Conservation (phyloP, 2,113 vertebrate genomes). For the Clupea harengus region DNA sequence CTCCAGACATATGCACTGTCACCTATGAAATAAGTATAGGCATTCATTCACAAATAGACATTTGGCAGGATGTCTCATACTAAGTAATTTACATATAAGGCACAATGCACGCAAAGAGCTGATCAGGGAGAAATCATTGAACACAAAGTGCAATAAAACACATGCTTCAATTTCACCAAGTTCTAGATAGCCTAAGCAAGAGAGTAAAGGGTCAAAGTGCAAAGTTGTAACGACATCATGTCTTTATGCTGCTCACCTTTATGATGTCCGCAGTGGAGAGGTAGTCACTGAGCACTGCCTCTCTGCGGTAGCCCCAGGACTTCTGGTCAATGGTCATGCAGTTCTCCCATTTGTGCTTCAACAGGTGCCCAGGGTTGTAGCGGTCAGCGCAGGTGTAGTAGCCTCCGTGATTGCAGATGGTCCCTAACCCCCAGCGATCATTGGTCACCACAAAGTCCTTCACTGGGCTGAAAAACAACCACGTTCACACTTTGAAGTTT, state of each 20-base stretch:
- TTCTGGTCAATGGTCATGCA: constrained; percentile 88
- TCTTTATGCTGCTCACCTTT: constrained; percentile 77
- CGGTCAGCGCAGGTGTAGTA: constrained; percentile 91
- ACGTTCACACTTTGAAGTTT: not conserved
- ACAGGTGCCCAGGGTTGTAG: constrained; percentile 85
- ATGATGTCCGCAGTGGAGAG: constrained; percentile 59
- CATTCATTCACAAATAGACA: too few species aligned
- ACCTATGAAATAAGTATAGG: too few species aligned
- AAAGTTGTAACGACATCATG: constrained; percentile 47
- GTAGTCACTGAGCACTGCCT: constrained; percentile 79
- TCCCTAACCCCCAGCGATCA: constrained; percentile 86
- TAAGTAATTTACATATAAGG: too few species aligned
- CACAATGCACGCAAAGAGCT: too few species aligned
- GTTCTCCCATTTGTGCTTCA: constrained; percentile 94
- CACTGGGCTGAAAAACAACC: constrained; percentile 77
- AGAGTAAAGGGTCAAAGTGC: not conserved
- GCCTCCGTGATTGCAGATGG: constrained; percentile 85
- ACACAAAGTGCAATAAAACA: too few species aligned
- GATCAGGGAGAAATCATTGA: too few species aligned
- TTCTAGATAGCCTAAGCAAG: too few species aligned
- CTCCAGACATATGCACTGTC: not conserved
- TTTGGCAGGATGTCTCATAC: too few species aligned
- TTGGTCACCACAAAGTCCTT: constrained; percentile 89
- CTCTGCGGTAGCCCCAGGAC: constrained; percentile 89
- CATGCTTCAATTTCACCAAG: too few species aligned